Base-by-base conservation (phyloP, 2,113 vertebrate genomes). In the Gymnobelideus leadbeateri region DNA sequence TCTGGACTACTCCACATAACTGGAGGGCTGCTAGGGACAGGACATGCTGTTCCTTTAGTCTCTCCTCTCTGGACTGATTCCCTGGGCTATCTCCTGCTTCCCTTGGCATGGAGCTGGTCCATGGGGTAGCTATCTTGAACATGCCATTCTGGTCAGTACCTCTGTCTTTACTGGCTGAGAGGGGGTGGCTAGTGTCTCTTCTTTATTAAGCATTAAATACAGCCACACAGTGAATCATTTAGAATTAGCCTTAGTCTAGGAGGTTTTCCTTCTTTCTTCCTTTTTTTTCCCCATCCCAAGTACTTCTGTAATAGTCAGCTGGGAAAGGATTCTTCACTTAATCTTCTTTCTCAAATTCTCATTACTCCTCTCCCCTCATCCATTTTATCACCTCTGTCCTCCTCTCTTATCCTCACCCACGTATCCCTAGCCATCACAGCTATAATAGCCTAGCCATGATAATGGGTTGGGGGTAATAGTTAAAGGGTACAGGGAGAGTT, bases 1-100 rank as follows among this genome's bases (percentile, higher is more conserved):
- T 23, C n/a, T 49, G 12, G 6, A 7, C 16, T 26, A 52, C 19
- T 43, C 37, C 23, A 21, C 3, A 14, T 1, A 51, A 68, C 0
- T 12, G 93, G 68, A 95, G 84, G 93, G 93, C 89, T 89, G 11
- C 24, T 57, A 0, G 84, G 92, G 77, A 96, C 37, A 46, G 97
- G 89, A 97, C 95, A 25, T 91, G 47, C 95, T 0, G 92, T 97
- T 94, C 97, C 91, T 0, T 1, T 89, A 61, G 90, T 89, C 28
- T 84, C 68, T 84, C 68, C n/a, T 43, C n/a, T 84, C 7, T 84
- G 68, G 7, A 43, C n/a, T 23, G 16, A 21, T 11, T 84, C 68
- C 84, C 2, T 25, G 25, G 51, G 0, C 8, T 31, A 14, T 91
- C 26, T 21, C 52, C 55, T 0, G n/a, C 6, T 77, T 77, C 43